Conservation (phyloP, 2,113 vertebrate genomes). For the Felis catus region F.catus_Fca126_mat1.0 CM031420.1:3887001-3887500, state of each 20-base stretch:
- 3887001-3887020: rapidly evolving
- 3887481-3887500: too few relatives aligned
- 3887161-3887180: too few relatives aligned
- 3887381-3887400: not conserved
- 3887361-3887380: not conserved
- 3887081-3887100: too few relatives aligned
- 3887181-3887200: not conserved
- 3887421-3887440: too few relatives aligned
- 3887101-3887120: too few relatives aligned
- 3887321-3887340: not conserved
- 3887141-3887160: too few relatives aligned
- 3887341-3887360: not conserved
- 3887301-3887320: not conserved
- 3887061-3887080: rapidly evolving
- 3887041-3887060: rapidly evolving
- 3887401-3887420: rapidly evolving
- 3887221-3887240: too few relatives aligned
- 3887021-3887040: rapidly evolving
- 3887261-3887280: not conserved
- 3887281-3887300: rapidly evolving
- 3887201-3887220: not conserved
- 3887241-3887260: not conserved
- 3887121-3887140: too few relatives aligned
- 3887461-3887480: rapidly evolving
- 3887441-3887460: not conserved